Evolutionary conservation across 2,888 invertebrate species (phyloP).

Genomic region (Noctua janthe): DNA sequence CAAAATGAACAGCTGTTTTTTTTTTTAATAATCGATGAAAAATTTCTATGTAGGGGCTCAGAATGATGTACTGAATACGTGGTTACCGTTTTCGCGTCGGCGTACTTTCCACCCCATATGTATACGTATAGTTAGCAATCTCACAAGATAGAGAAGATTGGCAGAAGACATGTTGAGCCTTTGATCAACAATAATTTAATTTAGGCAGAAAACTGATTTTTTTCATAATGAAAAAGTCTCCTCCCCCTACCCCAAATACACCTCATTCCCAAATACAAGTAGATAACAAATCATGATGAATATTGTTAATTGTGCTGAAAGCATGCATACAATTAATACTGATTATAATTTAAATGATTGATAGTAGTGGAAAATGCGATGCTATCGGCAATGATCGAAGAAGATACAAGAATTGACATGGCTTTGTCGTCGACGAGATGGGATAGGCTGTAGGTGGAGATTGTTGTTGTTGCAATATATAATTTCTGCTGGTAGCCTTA

Average conservation of each 20-base stretch:
- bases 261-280: neutral
- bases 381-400: conserved; percentile 24
- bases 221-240: neutral
- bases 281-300: conserved; percentile 29
- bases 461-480: conserved; percentile 6
- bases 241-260: neutral
- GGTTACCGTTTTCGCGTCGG: no score
- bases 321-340: conserved; percentile 11
- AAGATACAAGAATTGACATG: conserved; percentile 9
- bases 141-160: neutral
- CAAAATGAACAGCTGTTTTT: no score
- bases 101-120: no score
- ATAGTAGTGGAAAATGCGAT: conserved; percentile 18
- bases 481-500: neutral
- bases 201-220: neutral
- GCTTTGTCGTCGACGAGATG: neutral
- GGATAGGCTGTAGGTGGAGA: neutral
- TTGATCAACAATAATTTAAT: neutral
- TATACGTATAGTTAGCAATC: neutral
- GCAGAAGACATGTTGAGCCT: neutral
- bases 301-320: conserved; percentile 31
- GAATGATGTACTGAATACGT: no score
- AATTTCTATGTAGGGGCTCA: no score
- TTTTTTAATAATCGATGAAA: no score
- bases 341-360: conserved; percentile 19